Evolutionary conservation across 1,140 invertebrate genomes (phyloP).

Genomic region (Pseudomyrmex sp.): DNA sequence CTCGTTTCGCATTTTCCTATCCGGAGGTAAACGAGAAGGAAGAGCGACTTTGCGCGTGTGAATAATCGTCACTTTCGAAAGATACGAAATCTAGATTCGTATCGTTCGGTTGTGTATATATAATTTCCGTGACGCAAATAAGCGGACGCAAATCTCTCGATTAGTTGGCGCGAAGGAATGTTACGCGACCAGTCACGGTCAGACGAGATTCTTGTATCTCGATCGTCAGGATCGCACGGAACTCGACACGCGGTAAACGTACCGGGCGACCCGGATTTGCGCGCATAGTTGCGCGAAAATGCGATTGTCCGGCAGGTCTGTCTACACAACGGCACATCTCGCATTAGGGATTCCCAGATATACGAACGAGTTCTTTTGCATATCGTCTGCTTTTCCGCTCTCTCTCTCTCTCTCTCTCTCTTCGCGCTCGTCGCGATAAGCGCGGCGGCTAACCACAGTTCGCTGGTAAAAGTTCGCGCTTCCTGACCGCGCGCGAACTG

Average conservation of each 20-base stretch:
- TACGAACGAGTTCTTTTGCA: constrained; percentile 4
- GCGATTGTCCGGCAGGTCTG: constrained; percentile 38
- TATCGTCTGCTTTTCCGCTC: background rate
- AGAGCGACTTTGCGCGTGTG: background rate
- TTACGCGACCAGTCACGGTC: constrained; percentile 17
- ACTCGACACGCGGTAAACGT: constrained; percentile 4
- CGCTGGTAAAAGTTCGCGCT: constrained; percentile 4
- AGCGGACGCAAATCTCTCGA: constrained; percentile 32
- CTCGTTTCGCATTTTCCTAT: background rate
- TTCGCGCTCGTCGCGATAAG: constrained; percentile 23
- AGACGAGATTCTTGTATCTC: constrained; percentile 43
- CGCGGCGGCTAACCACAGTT: constrained; percentile 14
- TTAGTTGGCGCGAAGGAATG: constrained; percentile 24
- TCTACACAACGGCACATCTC: constrained; percentile 55
- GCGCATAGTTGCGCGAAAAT: constrained; percentile 42
- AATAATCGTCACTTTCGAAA: background rate
- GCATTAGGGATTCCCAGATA: constrained; percentile 23
- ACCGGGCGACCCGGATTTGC: constrained; percentile 60
- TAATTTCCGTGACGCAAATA: background rate
- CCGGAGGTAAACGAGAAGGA: background rate
- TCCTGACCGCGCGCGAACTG: background rate
- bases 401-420: no score
- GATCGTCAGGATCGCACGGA: constrained; percentile 48
- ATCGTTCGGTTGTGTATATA: constrained; percentile 7
- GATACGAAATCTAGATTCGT: background rate